Base-by-base conservation (phyloP, 2,888 invertebrate species). In the Trimorus sp. region DNA sequence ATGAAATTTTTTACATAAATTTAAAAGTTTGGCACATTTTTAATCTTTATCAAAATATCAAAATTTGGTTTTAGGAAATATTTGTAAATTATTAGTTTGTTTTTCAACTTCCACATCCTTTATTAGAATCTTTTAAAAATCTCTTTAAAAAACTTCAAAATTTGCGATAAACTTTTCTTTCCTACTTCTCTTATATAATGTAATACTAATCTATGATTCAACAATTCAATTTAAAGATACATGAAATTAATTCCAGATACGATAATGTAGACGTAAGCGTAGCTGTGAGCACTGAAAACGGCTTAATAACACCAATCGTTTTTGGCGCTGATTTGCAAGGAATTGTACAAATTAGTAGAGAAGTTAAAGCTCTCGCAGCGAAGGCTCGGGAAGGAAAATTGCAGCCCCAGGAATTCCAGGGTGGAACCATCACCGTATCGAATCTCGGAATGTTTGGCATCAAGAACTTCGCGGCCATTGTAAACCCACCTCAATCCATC, bases 251-350 rank as follows among this genome's bases (percentile, higher is more conserved):
- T 15, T 62, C 6, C 88, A 97, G 97, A 89, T 98, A 95, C 90
- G 95, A 95, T 62, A 95, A 96, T 87, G 99, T 99, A 9, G 99
- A 99, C 92, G 96, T 99, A 0, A 97, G 97, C 88, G 97, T 99
- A 76, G 99, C 99, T 0, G 99, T 99, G 6, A 97, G 98, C 79
- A 99, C 99, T 0, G 97, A 98, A 5, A 94, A 94, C 82, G 99
- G 99, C 0, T 94, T 99, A 9, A 98, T 99, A 81, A 99, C 99
- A 0, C 99, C 99, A 1, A 99, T 99, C 85, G 94, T 99, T 12
- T 97, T 97, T 92, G 94, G 95, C 89, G 98, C 98, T 0, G 97
- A 99, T 90, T 94, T 95, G 54, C 98, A 98, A 92, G 98, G 98
- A 15, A 93, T 99, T 73, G 92, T 96, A 54, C 95, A 96, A 85